Evolutionary conservation across 2,113 vertebrate species (phyloP).

Genomic region (Neolamprologus cancellatus): DNA sequence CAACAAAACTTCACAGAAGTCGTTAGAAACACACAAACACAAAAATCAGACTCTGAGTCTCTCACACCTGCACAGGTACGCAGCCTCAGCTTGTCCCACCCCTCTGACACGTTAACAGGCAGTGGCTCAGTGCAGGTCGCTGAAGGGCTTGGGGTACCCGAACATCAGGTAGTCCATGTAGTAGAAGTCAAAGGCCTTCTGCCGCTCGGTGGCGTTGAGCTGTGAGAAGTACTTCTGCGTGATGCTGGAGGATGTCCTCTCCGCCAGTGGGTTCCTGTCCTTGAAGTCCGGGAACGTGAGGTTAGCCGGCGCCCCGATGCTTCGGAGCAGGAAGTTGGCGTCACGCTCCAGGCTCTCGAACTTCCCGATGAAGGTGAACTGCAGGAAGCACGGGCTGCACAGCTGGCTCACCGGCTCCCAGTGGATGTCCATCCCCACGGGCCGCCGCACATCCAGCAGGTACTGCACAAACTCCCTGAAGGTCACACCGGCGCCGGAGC

Average conservation of each 20-base stretch:
- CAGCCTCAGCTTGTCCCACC: not conserved
- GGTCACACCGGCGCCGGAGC: conserved; percentile 82
- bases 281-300: conserved; percentile 88
- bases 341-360: conserved; percentile 88
- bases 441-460: conserved; percentile 82
- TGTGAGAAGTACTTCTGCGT: conserved; percentile 81
- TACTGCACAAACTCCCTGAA: conserved; percentile 90
- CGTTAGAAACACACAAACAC: not conserved
- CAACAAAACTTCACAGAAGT: not conserved
- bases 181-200: conserved; percentile 87
- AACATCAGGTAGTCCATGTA: conserved; percentile 96
- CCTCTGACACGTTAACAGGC: not conserved
- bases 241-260: conserved; percentile 80
- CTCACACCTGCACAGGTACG: not conserved
- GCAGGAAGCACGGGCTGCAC: conserved; percentile 86
- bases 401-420: conserved; percentile 86
- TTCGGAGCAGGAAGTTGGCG: conserved; percentile 80
- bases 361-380: conserved; percentile 89
- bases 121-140: conserved; percentile 76
- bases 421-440: conserved; percentile 93
- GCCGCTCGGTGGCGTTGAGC: conserved; percentile 79
- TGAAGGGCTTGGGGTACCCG: conserved; percentile 89
- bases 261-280: conserved; percentile 83
- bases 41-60: not conserved
- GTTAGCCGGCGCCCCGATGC: conserved; percentile 77